These are phyloP conservation scores for Steinernema hermaphroditum DNA, from an alignment of 2,888 invertebrate genomes.

Conservation along the genomic window DNA sequence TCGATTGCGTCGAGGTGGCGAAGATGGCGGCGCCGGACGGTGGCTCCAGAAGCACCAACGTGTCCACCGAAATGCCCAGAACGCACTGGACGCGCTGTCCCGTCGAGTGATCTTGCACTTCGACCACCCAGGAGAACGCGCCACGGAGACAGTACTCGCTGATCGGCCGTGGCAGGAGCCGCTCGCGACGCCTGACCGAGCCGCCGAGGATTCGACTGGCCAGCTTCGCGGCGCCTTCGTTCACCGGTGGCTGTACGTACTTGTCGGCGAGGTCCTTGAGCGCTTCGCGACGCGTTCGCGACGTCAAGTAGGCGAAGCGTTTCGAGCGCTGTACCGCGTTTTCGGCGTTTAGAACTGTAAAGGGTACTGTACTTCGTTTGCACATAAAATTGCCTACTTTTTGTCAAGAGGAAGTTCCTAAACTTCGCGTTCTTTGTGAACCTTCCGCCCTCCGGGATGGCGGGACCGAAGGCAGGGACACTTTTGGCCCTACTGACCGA, in stretches of 20 bases:
- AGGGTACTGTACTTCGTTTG: conserved; percentile 3
- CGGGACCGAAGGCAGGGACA: conserved; percentile 94
- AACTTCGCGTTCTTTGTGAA: conserved; percentile 89
- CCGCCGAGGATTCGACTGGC: conserved; percentile 65
- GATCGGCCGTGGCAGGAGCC: conserved; percentile 76
- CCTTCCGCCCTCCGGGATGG: conserved; percentile 82
- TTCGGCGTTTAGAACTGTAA: conserved; percentile 85
- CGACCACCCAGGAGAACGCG: conserved; percentile 69
- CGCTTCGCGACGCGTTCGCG: conserved; percentile 89
- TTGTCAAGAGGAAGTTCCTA: conserved; percentile 89
- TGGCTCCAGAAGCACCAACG: conserved; percentile 83
- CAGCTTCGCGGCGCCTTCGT: conserved; percentile 63
- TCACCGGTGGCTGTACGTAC: conserved; percentile 62
- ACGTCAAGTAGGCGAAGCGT: conserved; percentile 95
- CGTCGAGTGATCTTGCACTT: conserved; percentile 67
- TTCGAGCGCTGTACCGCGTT: conserved; percentile 93
- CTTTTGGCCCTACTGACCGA: conserved; percentile 81
- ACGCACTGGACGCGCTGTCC: conserved; percentile 68
- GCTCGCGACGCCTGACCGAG: conserved; percentile 73
- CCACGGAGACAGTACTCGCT: conserved; percentile 68
- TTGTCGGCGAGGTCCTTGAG: conserved; percentile 76
- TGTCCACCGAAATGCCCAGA: conserved; percentile 84
- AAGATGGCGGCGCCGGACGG: conserved; percentile 81
- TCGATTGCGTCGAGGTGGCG: conserved; percentile 80
- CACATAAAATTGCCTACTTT: too few relatives aligned